phyloP scores from a whole-genome alignment of 2,888 invertebrate species.

The Troilus luridus region DNA sequence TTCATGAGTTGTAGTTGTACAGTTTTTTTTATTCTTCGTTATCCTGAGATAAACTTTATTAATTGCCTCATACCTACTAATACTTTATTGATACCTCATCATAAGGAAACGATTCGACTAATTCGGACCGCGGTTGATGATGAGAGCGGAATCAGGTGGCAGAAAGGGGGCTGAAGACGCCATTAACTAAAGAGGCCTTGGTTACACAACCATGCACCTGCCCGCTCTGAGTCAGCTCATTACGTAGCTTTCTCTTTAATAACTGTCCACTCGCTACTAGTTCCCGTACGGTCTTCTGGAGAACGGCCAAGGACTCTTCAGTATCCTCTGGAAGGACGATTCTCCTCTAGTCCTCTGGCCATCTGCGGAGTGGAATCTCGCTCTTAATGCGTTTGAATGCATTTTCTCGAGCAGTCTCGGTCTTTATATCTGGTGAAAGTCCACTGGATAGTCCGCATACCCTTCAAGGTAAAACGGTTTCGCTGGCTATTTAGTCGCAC shows the following conservation, averaged over 20 bases:
- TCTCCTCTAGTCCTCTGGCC: background rate
- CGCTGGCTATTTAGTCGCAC: background rate
- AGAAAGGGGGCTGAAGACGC: constrained; percentile 10
- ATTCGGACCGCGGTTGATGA: background rate
- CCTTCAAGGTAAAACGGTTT: background rate
- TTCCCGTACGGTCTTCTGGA: background rate
- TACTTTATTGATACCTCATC: background rate
- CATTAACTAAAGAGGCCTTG: constrained; percentile 25
- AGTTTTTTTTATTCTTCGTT: too few species aligned
- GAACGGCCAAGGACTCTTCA: background rate
- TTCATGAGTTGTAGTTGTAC: too few species aligned
- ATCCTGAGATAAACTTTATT: background rate
- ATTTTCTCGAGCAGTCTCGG: background rate
- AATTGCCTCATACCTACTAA: background rate
- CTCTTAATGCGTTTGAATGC: background rate
- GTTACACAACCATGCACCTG: constrained; percentile 24
- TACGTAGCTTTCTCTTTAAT: constrained; percentile 22
- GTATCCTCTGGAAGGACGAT: background rate
- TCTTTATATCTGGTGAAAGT: constrained; percentile 13
- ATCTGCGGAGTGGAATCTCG: background rate
- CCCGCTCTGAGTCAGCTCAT: background rate
- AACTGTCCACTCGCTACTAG: background rate
- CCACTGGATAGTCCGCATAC: background rate
- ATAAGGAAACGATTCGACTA: background rate
- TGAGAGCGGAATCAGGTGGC: background rate